Base-by-base conservation (phyloP, 1,140 invertebrate genomes). In the Neodiprion virginianus region DNA sequence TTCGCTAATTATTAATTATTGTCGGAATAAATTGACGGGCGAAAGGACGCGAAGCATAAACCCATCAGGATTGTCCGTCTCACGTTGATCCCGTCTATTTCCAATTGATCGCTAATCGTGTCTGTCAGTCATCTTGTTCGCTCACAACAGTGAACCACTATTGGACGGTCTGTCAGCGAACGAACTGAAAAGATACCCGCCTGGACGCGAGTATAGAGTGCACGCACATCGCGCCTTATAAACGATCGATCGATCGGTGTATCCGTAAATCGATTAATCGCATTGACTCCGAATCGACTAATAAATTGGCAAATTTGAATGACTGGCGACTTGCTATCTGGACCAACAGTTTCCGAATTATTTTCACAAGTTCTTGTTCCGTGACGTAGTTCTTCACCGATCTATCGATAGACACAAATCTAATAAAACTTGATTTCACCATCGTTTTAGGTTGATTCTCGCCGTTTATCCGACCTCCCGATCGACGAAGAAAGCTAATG, bases 51-150 rank as follows among this genome's bases (percentile, higher is more conserved):
- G 53, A 40, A 17, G 53, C 53, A 61, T 61, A 61, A 61, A 61
- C 53, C 53, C 5, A 61, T 61, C 53, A 40, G 28, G 28, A 40
- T 40, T 40, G 28, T 40, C 0, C 28, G 5, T 40, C 28, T 5
- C 5, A 40, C 28, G 28, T 40, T 40, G 2, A 40, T 40, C 53
- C n/a, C 53, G 53, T 12, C 53, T 7, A 0, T 8, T 17, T 61
- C 78, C 79, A 78, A 78, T 67, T 72, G 76, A 75, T 82, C 77
- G 77, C 81, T 83, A 83, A 85, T 84, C 81, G 77, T 69, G 72
- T 70, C 78, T 69, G 84, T 84, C 85, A 82, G 75, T 86, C 84
- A 86, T 85, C 81, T 84, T 80, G 77, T 76, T 67, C 40, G 73
- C 74, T 76, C 74, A 76, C 69, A 75, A 79, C 80, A 81, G 74